Conservation (phyloP, 2,113 vertebrate genomes). For the Anolis sagrei region DNA sequence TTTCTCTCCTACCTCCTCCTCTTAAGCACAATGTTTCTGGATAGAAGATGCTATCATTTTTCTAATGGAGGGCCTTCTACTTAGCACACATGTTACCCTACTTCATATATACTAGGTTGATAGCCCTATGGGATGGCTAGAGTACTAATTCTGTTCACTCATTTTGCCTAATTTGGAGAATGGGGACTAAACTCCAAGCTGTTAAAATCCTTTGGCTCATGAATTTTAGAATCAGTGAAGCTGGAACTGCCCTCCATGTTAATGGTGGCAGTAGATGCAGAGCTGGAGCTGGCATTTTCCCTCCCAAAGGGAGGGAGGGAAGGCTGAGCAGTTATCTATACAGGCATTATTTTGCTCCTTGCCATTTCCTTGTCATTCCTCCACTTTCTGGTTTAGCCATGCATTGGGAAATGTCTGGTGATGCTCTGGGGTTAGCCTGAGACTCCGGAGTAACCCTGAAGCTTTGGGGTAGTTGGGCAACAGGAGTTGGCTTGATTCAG, state of each 20-base stretch:
- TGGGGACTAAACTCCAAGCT: conserved; percentile 4
- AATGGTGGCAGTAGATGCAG: no score
- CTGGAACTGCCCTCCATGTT: not conserved
- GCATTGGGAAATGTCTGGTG: no score
- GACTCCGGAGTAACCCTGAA: no score
- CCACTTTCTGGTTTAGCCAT: no score
- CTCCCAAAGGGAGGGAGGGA: no score
- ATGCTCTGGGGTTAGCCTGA: no score
- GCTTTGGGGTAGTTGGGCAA: no score
- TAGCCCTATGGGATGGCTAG: conserved; percentile 25
- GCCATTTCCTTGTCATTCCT: no score
- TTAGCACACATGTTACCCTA: conserved; percentile 20
- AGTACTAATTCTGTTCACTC: conserved; percentile 11
- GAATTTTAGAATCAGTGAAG: not conserved
- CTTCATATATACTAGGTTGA: conserved; percentile 42
- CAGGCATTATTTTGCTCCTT: no score
- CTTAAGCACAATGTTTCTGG: conserved; percentile 33
- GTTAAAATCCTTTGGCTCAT: not conserved
- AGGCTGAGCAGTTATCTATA: no score
- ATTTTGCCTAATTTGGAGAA: not conserved
- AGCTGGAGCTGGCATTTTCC: no score
- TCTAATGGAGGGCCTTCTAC: conserved; percentile 44
- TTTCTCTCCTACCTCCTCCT: conserved; percentile 21
- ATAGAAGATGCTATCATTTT: conserved; percentile 50
- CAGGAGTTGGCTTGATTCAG: no score